Evolutionary conservation across 2,797 vertebrate genomes (phyloP).

Genomic region (Liparis tanakae): DNA sequence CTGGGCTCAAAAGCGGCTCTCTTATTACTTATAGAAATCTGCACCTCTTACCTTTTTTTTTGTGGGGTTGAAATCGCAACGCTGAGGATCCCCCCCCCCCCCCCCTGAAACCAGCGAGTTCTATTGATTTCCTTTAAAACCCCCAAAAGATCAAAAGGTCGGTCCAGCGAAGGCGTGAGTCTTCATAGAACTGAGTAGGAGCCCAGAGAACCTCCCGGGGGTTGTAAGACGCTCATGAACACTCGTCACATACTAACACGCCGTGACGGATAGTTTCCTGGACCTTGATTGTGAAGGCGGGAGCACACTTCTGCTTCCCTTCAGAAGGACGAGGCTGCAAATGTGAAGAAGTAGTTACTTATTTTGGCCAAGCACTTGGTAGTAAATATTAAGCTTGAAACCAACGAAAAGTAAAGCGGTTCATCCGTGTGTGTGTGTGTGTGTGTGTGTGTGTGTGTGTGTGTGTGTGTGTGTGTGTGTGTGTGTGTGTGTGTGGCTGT

Average conservation of each 20-base stretch:
- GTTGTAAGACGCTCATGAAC: conserved; percentile 23
- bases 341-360: not conserved
- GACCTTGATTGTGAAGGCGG: conserved; percentile 37
- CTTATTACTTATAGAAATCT: conserved; percentile 44
- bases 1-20: conserved; percentile 59
- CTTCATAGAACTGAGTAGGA: conserved; percentile 11
- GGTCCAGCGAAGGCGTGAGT: conserved; percentile 1
- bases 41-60: conserved; percentile 26
- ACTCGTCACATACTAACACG: conserved; percentile 39
- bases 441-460: conserved; percentile 46
- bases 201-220: conserved; percentile 17
- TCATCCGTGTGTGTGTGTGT: conserved; percentile 21
- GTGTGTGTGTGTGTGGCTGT: conserved; percentile 47
- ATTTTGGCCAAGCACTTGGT: conserved; percentile 2
- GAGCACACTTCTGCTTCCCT: conserved; percentile 15
- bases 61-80: conserved; percentile 1
- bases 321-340: conserved; percentile 1
- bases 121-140: conserved; percentile 23
- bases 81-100: not conserved
- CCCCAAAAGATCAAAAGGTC: conserved; percentile 28
- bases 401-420: not conserved
- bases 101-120: conserved; percentile 20
- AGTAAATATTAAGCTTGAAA: not conserved
- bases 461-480: conserved; percentile 46
- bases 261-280: conserved; percentile 42